phyloP scores from a whole-genome alignment of 2,888 invertebrate genomes.

The Tineola bisselliella region DNA sequence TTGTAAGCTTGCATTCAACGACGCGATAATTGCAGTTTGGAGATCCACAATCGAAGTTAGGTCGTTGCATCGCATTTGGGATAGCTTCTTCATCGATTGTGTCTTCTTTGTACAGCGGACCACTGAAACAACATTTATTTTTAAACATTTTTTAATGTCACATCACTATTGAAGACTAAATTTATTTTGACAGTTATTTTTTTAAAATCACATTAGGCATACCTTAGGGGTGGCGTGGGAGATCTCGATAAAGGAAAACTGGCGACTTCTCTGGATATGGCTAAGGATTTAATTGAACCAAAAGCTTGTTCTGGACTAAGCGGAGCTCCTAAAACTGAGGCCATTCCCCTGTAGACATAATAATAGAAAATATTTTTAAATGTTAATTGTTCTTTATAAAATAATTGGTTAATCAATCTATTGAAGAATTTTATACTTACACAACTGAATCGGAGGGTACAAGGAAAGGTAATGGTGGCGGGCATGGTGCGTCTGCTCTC shows the following conservation, averaged over 20 bases:
- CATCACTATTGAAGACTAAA: not conserved
- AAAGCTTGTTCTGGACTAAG: slow-evolving; percentile 79
- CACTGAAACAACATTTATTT: slow-evolving; percentile 29
- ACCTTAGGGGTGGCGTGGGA: slow-evolving; percentile 74
- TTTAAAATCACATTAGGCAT: slow-evolving; percentile 16
- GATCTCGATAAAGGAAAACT: slow-evolving; percentile 81
- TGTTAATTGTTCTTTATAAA: no score
- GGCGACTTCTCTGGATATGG: slow-evolving; percentile 77
- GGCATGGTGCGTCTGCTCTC: slow-evolving; percentile 76
- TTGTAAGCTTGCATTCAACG: slow-evolving; percentile 59
- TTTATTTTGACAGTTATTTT: not conserved
- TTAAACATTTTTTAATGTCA: not conserved
- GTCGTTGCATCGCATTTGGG: slow-evolving; percentile 46
- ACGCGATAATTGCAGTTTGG: slow-evolving; percentile 55
- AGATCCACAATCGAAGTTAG: slow-evolving; percentile 54
- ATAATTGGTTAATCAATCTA: no score
- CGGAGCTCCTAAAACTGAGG: slow-evolving; percentile 72
- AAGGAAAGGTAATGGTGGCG: slow-evolving; percentile 79
- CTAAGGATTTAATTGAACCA: slow-evolving; percentile 77
- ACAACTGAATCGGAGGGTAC: slow-evolving; percentile 77
- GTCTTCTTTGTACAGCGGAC: slow-evolving; percentile 56
- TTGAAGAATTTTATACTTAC: slow-evolving; percentile 46
- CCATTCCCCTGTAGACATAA: slow-evolving; percentile 69
- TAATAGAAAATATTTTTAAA: not conserved
- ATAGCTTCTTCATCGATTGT: slow-evolving; percentile 44